Percentiles rank a stretch among this genome's conserved stretches.
Evolutionary conservation across 2,113 vertebrate genomes (phyloP).

Genomic region (Anguilla rostrata): DNA sequence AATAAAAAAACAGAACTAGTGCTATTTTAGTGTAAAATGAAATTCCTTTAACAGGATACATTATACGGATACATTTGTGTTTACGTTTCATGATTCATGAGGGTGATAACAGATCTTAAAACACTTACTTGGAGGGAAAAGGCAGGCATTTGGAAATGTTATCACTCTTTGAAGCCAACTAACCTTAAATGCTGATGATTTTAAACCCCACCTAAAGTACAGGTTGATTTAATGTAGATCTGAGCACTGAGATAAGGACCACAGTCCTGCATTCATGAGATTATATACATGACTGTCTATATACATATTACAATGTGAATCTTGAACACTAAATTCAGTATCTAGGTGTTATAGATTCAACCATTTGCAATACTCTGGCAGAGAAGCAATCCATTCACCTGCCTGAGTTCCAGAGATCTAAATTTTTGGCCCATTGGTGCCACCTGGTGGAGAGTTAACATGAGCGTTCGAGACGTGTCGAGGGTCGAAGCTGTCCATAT

Average conservation of each 20-base stretch:
- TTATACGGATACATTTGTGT: too few species aligned
- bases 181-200: background rate
- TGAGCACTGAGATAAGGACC: background rate
- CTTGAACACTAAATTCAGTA: background rate
- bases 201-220: background rate
- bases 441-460: constrained; percentile 5
- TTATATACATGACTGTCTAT: background rate
- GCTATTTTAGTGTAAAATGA: too few species aligned
- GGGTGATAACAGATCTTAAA: too few species aligned
- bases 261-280: background rate
- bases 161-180: background rate
- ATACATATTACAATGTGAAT: background rate
- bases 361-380: background rate
- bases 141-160: background rate
- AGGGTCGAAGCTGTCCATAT: background rate
- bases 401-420: background rate
- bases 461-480: background rate
- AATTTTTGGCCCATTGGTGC: constrained; percentile 6
- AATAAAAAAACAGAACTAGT: too few species aligned
- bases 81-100: too few species aligned
- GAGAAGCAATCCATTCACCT: background rate
- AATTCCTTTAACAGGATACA: too few species aligned
- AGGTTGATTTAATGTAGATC: background rate
- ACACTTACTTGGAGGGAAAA: background rate
- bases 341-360: background rate